Evolutionary conservation across 2,797 vertebrate genomes (phyloP), one percentile per base, ranked within the genome.

Genomic region (Peromyscus melanophrys): DNA sequence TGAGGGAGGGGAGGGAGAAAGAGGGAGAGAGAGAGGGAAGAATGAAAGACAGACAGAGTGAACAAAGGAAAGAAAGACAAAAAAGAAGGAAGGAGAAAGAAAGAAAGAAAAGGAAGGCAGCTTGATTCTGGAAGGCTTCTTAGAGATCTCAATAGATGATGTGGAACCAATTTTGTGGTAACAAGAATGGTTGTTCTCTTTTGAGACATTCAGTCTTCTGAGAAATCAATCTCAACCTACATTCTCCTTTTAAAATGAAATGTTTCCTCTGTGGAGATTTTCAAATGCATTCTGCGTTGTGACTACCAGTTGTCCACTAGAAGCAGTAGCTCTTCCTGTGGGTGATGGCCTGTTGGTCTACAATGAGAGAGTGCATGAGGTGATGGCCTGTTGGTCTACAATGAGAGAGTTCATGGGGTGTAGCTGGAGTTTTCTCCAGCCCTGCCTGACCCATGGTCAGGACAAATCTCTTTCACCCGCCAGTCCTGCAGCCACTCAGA

Each of bases 281-380:
- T 94, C 63, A 73, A 34, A 31, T 23, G 1, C 3, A 21, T 89
- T 91, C 90, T 73, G 29, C 57, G 4, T 0, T 31, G 73, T 25
- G 97, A 73, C 46, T 97, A 83, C 91, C 93, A 82, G 4, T 83
- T 67, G 86, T 43, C 65, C 94, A 95, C 96, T 97, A 59, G 55
- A 97, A 95, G n/a, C 81, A 16, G 37, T 0, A 40, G 37, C 21
- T 29, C 57, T 17, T 29, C 9, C n/a, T 40, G n/a, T 82, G 55
- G 25, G 27, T 19, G 14, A 31, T 21, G 49, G 76, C 89, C 61
- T 93, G 55, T 96, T 93, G 91, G 84, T 95, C 96, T 97, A 63
- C 49, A 75, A 0, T 82, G 80, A 37, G 55, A 59, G 52, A 27
- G 14, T n/a, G 7, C 11, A 19, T 8, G 7, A 16, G 34, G 12